phyloP scores from a whole-genome alignment of 2,797 vertebrate species.

The Onychomys leucogaster region DNA sequence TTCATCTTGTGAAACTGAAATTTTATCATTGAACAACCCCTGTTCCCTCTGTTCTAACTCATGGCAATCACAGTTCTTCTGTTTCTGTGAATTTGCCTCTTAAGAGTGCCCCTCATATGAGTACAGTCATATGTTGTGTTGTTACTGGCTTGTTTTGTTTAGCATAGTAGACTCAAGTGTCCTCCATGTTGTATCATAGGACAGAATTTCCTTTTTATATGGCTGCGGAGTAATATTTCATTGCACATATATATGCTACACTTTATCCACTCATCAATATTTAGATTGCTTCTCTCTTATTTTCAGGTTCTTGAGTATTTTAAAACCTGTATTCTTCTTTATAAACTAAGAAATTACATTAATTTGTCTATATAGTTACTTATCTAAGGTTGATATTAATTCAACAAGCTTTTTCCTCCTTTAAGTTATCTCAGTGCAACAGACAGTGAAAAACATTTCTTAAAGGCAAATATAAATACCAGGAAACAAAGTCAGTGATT shows the following conservation, averaged over 20 bases:
- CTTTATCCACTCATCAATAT: not conserved
- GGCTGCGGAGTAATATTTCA: not conserved
- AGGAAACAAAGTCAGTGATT: constrained; percentile 42
- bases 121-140: not conserved
- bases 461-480: constrained; percentile 44
- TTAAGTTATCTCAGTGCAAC: constrained; percentile 30
- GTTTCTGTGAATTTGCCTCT: not conserved
- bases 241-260: not conserved
- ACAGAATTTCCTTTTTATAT: constrained; percentile 28
- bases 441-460: constrained; percentile 36
- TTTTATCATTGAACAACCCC: not conserved
- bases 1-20: constrained; percentile 12
- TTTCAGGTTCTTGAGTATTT: constrained; percentile 46
- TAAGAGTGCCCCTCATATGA: not conserved
- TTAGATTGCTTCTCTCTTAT: not conserved
- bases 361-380: not conserved
- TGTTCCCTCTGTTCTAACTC: not conserved
- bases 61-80: not conserved
- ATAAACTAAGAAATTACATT: constrained; percentile 31
- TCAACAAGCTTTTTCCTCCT: constrained; percentile 57
- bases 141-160: not conserved
- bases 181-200: not conserved
- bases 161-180: not conserved
- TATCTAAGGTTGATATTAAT: constrained; percentile 34
- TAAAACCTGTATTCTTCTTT: not conserved